Evolutionary conservation across 2,113 vertebrate genomes (phyloP).

Genomic region (Rallus limicola): DNA sequence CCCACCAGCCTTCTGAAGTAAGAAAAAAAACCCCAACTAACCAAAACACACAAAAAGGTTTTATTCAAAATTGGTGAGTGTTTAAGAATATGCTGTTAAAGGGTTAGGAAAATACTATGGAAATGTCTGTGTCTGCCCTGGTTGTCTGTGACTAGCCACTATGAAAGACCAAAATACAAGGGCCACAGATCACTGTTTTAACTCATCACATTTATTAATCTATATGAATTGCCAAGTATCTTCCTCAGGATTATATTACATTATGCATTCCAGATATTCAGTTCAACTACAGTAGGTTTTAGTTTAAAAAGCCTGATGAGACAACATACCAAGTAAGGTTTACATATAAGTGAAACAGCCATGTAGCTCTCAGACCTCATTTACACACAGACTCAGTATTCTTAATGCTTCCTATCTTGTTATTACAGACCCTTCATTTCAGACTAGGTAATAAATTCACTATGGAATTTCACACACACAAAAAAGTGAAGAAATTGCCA

Average conservation of each 20-base stretch:
- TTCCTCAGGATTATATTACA: neutral
- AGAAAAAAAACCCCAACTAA: neutral
- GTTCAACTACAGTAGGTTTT: neutral
- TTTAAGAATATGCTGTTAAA: neutral
- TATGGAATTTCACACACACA: neutral
- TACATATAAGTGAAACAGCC: neutral
- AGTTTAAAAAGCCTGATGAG: neutral
- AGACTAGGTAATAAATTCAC: neutral
- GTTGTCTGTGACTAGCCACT: neutral
- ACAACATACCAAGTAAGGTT: neutral
- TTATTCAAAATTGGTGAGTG: neutral
- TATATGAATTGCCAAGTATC: neutral
- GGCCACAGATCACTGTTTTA: neutral
- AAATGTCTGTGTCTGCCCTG: neutral
- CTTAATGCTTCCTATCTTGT: neutral
- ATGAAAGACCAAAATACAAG: neutral
- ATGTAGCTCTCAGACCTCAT: neutral
- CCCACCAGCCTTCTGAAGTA: neutral
- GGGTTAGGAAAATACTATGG: neutral
- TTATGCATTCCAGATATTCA: neutral
- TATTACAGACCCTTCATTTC: neutral
- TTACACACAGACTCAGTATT: neutral
- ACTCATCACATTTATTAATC: neutral
- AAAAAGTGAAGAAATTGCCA: neutral
- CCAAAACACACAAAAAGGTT: neutral